Percentiles rank a stretch among this genome's conserved stretches.
Conservation (phyloP, 2,888 invertebrate genomes). For the Laspeyria flexula region DNA sequence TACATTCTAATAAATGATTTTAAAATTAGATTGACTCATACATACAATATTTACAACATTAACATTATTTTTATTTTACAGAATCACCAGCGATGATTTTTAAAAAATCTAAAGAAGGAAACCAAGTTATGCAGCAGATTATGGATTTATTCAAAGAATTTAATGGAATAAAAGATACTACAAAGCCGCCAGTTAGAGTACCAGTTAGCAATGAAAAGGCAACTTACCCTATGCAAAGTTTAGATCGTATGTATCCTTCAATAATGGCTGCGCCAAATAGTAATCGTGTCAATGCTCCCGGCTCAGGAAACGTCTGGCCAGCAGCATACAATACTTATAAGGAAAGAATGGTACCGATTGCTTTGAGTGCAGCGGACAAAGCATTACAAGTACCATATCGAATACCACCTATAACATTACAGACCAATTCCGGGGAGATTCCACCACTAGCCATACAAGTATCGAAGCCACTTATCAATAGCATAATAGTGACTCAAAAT, state of each 20-base stretch:
- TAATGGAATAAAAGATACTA: slow-evolving; percentile 47
- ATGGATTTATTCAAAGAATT: slow-evolving; percentile 61
- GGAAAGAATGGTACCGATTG: background rate
- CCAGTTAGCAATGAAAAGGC: background rate
- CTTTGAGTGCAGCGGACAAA: background rate
- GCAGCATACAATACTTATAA: slow-evolving; percentile 2
- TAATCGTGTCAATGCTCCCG: slow-evolving; percentile 5
- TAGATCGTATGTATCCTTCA: slow-evolving; percentile 1
- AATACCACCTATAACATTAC: slow-evolving; percentile 58
- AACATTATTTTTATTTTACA: slow-evolving; percentile 21
- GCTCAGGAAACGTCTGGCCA: background rate
- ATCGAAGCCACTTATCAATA: slow-evolving; percentile 57
- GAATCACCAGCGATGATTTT: slow-evolving; percentile 21
- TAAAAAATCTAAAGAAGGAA: slow-evolving; percentile 32
- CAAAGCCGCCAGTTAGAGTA: background rate
- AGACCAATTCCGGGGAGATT: slow-evolving; percentile 70
- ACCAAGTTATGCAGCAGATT: slow-evolving; percentile 54
- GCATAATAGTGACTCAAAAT: slow-evolving; percentile 57
- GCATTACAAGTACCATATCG: background rate
- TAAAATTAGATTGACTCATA: too few species aligned
- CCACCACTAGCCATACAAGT: slow-evolving; percentile 65
- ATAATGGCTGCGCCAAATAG: slow-evolving; percentile 12
- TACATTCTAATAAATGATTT: too few species aligned
- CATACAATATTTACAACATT: too few species aligned
- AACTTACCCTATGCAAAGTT: background rate